These are phyloP conservation scores for Simalia tracyae DNA, from an alignment of 2,797 vertebrate species.

Conservation along the genomic window DNA sequence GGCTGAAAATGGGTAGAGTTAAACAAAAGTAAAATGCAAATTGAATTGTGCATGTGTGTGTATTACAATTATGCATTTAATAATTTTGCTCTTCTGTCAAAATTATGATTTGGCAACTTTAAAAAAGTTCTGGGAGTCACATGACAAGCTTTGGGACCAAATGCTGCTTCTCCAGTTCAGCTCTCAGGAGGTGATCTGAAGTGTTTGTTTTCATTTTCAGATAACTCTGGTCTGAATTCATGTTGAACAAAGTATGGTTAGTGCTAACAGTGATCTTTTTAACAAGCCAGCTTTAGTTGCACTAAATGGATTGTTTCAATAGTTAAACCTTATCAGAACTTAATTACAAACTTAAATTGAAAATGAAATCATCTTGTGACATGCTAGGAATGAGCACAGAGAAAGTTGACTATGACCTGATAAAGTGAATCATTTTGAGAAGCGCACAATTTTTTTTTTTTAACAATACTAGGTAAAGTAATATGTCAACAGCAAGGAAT, in stretches of 20 bases:
- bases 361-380: neutral
- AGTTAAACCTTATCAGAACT: neutral
- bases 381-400: neutral
- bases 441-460: neutral
- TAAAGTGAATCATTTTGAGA: neutral
- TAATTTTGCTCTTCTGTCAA: neutral
- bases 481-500: neutral
- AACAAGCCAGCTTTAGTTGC: neutral
- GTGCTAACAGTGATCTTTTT: neutral
- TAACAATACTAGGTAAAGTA: neutral
- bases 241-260: neutral
- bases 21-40: neutral
- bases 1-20: neutral
- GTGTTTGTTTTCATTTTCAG: neutral
- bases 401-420: neutral
- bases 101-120: neutral
- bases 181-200: neutral
- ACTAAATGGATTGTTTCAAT: neutral
- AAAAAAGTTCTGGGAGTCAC: neutral
- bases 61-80: neutral
- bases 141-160: no score
- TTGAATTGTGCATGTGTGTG: neutral
- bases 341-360: no score
- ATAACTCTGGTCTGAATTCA: neutral
- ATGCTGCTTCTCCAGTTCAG: neutral